Conservation (phyloP, 2,113 vertebrate genomes). For the Leucoraja erinaceus region DNA sequence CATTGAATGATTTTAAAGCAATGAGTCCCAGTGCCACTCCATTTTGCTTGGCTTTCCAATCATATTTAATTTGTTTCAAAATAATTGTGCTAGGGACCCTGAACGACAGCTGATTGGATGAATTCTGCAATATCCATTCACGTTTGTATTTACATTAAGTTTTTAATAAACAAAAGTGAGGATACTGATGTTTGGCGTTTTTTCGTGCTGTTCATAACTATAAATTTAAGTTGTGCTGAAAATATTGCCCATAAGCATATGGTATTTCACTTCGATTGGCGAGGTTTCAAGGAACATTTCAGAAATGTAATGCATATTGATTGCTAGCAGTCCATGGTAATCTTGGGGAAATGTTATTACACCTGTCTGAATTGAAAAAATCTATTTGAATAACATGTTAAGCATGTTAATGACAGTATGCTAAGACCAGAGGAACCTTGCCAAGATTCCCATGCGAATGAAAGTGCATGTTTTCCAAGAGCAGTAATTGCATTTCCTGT, state of each 20-base stretch:
- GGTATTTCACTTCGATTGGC: neutral
- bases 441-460: neutral
- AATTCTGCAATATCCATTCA: no score
- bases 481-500: neutral
- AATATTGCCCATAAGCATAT: neutral
- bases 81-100: no score
- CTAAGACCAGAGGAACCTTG: neutral
- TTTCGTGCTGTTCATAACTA: no score
- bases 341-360: neutral
- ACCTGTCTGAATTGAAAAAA: neutral
- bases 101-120: no score
- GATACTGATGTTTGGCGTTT: no score
- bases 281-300: neutral
- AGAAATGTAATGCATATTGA: neutral
- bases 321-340: neutral
- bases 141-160: no score
- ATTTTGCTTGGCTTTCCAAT: no score
- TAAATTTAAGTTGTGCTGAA: neutral
- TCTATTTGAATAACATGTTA: neutral
- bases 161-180: no score
- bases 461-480: neutral
- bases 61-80: no score
- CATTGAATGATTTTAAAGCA: neutral
- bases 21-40: neutral
- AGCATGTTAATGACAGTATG: neutral